Evolutionary conservation across 2,797 vertebrate genomes (phyloP).

Genomic region (Premnoplex brunnescens): DNA sequence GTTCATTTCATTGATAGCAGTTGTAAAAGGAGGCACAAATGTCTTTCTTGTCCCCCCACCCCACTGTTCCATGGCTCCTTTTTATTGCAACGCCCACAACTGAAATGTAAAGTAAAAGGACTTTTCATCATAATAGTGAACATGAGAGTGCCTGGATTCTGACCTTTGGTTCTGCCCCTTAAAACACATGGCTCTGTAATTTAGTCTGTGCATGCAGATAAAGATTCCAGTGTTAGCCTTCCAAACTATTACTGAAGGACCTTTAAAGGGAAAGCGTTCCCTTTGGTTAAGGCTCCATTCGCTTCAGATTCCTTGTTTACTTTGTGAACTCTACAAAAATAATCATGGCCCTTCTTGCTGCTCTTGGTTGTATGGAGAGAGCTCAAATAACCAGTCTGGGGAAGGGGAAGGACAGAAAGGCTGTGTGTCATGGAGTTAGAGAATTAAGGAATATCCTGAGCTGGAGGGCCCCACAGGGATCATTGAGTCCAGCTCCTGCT

Average conservation of each 20-base stretch:
- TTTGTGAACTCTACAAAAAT: background rate
- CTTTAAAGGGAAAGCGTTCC: background rate
- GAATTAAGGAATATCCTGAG: background rate
- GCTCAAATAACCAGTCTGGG: background rate
- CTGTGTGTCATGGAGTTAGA: background rate
- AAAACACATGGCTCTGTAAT: background rate
- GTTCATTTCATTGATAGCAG: constrained; percentile 23
- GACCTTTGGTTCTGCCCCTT: constrained; percentile 5
- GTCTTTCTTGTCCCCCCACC: background rate
- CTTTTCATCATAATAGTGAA: background rate
- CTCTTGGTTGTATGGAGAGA: background rate
- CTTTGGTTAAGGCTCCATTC: background rate
- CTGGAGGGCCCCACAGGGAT: background rate
- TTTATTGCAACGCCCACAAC: constrained; percentile 3
- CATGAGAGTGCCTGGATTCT: background rate
- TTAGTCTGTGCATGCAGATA: background rate
- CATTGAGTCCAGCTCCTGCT: background rate
- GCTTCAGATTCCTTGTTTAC: background rate
- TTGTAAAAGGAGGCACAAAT: background rate
- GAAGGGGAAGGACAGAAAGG: background rate
- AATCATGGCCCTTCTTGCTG: background rate
- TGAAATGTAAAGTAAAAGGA: background rate
- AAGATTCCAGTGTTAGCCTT: background rate
- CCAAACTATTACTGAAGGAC: background rate
- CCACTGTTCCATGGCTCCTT: background rate